Percentiles rank a stretch among this genome's conserved stretches.
These are phyloP conservation scores for Connochaetes taurinus DNA, from an alignment of 2,113 vertebrate species.

Conservation along the genomic window DNA sequence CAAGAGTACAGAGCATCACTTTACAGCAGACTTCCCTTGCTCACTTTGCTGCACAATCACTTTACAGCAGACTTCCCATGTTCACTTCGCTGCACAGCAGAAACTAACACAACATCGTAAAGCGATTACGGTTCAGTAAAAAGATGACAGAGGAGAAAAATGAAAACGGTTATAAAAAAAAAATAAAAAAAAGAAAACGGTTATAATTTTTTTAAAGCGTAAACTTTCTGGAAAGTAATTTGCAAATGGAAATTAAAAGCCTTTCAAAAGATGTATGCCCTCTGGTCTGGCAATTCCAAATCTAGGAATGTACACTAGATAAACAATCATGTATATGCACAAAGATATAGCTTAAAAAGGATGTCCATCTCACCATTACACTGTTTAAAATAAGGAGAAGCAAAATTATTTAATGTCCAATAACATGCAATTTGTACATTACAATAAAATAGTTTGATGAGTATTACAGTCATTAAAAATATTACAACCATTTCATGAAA, in stretches of 20 bases:
- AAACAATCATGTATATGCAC: neutral
- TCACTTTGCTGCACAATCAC: neutral
- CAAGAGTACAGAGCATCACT: too few species aligned
- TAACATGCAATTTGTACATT: neutral
- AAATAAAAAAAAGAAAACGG: neutral
- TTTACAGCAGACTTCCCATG: too few species aligned
- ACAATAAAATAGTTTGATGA: neutral
- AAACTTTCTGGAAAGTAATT: neutral
- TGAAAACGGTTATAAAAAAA: neutral
- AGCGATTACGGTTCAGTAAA: neutral
- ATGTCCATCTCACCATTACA: neutral
- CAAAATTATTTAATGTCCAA: neutral
- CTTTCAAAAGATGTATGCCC: neutral
- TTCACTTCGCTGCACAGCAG: neutral
- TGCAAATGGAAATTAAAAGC: neutral
- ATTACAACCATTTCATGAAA: neutral
- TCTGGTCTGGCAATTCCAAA: neutral
- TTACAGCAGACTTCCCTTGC: neutral
- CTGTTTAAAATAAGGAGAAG: neutral
- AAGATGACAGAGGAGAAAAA: neutral
- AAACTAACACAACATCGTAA: neutral
- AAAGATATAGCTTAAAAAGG: neutral
- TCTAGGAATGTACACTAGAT: neutral
- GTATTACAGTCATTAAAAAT: neutral
- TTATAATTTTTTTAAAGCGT: neutral